A percentile compares a stretch with the other conserved stretches of the same genome.
phyloP scores from a whole-genome alignment of 2,797 vertebrate genomes.

The Pangasius djambal region DNA sequence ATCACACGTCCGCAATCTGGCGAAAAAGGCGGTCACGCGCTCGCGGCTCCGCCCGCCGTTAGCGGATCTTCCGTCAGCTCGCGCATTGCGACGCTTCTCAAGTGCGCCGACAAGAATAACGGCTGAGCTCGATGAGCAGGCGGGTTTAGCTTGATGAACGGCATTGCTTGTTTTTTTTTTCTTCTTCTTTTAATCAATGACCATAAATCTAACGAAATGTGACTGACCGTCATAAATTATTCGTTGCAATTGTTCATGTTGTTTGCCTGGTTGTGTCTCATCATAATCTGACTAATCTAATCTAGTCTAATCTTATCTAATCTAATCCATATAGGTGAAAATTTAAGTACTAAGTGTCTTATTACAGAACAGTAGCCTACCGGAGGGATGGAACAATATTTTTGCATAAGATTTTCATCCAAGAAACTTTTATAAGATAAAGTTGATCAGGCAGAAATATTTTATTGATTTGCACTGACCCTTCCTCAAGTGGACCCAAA shows the following conservation, averaged over 20 bases:
- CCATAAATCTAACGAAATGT: constrained; percentile 23
- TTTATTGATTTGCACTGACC: neutral
- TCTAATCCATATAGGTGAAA: neutral
- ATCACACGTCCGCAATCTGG: constrained; percentile 61
- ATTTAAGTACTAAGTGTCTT: neutral
- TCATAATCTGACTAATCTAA: neutral
- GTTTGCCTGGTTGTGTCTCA: neutral
- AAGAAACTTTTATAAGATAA: neutral
- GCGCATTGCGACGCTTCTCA: constrained; percentile 49
- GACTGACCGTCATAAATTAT: neutral
- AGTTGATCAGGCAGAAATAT: neutral
- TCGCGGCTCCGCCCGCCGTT: constrained; percentile 21
- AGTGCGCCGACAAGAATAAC: constrained; percentile 45
- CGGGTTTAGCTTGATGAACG: neutral
- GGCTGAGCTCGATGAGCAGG: constrained; percentile 30
- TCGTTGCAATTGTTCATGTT: neutral
- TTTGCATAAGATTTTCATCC: neutral
- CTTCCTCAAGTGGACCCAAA: neutral
- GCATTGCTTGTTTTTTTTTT: neutral
- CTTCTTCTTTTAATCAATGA: neutral
- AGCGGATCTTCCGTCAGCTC: constrained; percentile 40
- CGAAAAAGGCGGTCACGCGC: constrained; percentile 43
- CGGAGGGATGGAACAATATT: neutral
- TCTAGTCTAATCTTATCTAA: neutral
- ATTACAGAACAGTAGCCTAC: neutral